Conservation (phyloP, 2,113 vertebrate genomes). For the Aegithalos caudatus region DNA sequence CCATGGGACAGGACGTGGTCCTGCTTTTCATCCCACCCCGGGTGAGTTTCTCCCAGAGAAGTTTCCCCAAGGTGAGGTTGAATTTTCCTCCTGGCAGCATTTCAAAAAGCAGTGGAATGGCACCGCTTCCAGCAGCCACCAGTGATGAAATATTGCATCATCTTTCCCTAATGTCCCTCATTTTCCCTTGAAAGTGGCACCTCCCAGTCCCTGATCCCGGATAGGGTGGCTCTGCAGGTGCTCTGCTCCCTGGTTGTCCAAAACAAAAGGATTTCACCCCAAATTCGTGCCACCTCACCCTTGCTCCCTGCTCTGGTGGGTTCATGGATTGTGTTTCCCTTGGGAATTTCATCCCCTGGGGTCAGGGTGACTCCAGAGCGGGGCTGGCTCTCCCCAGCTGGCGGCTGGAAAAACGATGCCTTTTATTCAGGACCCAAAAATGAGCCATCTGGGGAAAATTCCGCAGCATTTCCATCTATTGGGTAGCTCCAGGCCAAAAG, state of each 20-base stretch:
- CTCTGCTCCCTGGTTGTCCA: background rate
- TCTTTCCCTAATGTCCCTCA: background rate
- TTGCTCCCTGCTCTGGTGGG: background rate
- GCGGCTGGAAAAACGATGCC: background rate
- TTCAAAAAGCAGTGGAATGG: background rate
- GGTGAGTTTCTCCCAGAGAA: background rate
- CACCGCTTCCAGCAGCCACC: rapidly evolving
- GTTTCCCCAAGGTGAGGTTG: background rate
- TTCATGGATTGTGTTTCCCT: background rate
- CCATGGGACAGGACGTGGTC: rapidly evolving
- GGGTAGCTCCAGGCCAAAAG: background rate
- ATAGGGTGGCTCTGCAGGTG: background rate
- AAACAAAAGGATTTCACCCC: background rate
- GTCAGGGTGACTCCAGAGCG: background rate
- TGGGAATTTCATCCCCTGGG: rapidly evolving
- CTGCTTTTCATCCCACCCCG: rapidly evolving
- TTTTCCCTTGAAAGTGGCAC: background rate
- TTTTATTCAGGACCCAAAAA: background rate
- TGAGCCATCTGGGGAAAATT: background rate
- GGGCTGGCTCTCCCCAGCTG: background rate
- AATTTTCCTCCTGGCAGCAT: background rate
- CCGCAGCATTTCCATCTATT: background rate
- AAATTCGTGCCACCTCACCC: rapidly evolving
- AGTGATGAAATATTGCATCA: background rate
- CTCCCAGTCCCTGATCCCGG: background rate